Percentiles rank a stretch among this genome's conserved stretches.
phyloP scores from a whole-genome alignment of 2,888 invertebrate genomes.

The Melitaea athalia region DNA sequence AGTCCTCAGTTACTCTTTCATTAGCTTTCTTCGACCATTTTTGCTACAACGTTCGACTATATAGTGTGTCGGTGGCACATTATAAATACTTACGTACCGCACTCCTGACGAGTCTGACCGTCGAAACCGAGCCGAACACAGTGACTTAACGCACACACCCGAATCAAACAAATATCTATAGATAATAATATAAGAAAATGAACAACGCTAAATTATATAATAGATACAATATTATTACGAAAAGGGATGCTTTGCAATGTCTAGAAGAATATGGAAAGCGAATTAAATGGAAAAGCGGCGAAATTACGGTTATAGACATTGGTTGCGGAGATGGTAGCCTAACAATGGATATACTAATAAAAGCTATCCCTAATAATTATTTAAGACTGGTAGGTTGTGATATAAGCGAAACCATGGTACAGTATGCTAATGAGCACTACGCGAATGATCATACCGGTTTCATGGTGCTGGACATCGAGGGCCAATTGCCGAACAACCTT shows the following conservation, averaged over 20 bases:
- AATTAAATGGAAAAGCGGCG: constrained; percentile 79
- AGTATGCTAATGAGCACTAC: constrained; percentile 83
- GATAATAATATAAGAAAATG: constrained; percentile 47
- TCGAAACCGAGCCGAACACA: constrained; percentile 65
- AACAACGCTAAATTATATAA: constrained; percentile 87
- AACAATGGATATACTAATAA: constrained; percentile 82
- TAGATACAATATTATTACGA: constrained; percentile 86
- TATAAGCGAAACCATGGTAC: constrained; percentile 87
- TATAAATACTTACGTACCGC: constrained; percentile 70
- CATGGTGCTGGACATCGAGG: constrained; percentile 82
- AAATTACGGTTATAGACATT: constrained; percentile 83
- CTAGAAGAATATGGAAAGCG: constrained; percentile 84
- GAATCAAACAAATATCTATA: constrained; percentile 31
- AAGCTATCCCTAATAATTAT: constrained; percentile 81
- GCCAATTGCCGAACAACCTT: constrained; percentile 72
- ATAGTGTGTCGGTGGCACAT: constrained; percentile 45
- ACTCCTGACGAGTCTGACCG: constrained; percentile 60
- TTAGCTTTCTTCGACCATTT: constrained; percentile 28
- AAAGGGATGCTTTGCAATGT: constrained; percentile 80
- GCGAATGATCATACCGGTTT: constrained; percentile 71
- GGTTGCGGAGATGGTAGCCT: constrained; percentile 90
- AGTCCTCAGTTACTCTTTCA: too few species aligned
- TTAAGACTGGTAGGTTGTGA: constrained; percentile 84
- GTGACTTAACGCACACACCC: constrained; percentile 59
- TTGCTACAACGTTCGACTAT: constrained; percentile 38